Base-by-base conservation (phyloP, 2,113 vertebrate species). In the Tursiops truncatus region DNA sequence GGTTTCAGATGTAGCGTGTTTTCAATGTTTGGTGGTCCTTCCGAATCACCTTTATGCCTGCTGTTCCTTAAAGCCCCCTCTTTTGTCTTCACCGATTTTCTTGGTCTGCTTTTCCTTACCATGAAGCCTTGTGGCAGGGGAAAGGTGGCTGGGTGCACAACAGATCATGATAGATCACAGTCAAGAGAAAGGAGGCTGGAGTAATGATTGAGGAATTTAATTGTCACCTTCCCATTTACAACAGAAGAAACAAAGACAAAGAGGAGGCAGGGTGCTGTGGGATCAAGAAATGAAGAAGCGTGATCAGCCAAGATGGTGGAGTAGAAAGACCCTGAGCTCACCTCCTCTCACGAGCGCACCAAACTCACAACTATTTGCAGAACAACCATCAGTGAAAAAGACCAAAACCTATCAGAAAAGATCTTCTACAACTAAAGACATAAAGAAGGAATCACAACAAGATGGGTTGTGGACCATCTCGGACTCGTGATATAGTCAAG, bases 151-250 rank as follows among this genome's bases (percentile, higher is more conserved):
- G 31, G 31, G 53, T 56, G 1, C 31, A 82, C 41, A 12, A 82
- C 15, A 82, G 31, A 91, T 28, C 31, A 58, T 86, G 47, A 36
- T 33, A 12, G 38, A 50, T 53, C 26, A 79, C 44, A 58, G 38
- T 26, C 68, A 93, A 93, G n/a, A 62, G 83, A 95, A 82, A 80
- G 38, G 41, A 96, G 28, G 10, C 23, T 80, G 25, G 80, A 95
- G 74, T 58, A 9, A 89, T 82, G 58, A 74, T 5, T 77, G 36
- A 53, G 26, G 65, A 74, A 38, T 89, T 90, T 80, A 90, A 67
- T 85, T 47, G 74, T 81, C 26, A 90, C 4, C 53, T 86, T 33
- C 58, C 31, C 33, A 41, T 10, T 80, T 84, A 60, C 25, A 73
- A 79, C 10, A 90, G 73, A 90, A 93, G 53, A 84, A 18, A 89